Evolutionary conservation across 2,797 vertebrate genomes (phyloP), one percentile per base, ranked within the genome.

Genomic region (Bovichtus variegatus): DNA sequence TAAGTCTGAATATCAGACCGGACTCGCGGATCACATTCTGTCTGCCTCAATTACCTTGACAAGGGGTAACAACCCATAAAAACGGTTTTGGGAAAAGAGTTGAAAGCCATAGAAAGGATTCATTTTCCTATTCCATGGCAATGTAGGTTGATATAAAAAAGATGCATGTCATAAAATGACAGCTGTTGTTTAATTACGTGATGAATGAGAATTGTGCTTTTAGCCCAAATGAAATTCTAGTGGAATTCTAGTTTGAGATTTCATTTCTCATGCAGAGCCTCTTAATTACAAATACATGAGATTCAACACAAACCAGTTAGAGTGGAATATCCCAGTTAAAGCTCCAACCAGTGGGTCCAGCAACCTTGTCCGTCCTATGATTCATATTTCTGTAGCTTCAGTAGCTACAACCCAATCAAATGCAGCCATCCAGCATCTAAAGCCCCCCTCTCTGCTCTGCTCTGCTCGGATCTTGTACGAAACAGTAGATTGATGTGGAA

Each of bases 1-100:
- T 93, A 93, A 91, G 85, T 90, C 71, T 78, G 83, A 88, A 93
- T 91, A 91, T 94, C 89, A 85, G 74, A 81, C 63, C 58, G 87
- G 88, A 90, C 80, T 85, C 49, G n/a, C 66, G 84, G 72, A 89
- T 92, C 84, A 78, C 87, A 77, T 86, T 89, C 86, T 93, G 92
- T 90, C 90, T 75, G 78, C 78, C 80, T 94, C 89, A 81, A 89
- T 95, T 93, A 92, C 57, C 76, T 46, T 85, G 84, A 91, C 81
- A 54, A 64, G 29, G 65, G 66, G 67, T 81, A 87, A 73, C 74
- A 81, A 68, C 16, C 49, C 69, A 61, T 65, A 53, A 80, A 87
- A 77, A 71, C 3, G 27, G 53, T 23, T 82, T 72, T 47, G 55
- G 61, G 19, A 58, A 41, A 43, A 61, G 64, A 62, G 50, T 19